Evolutionary conservation across 2,797 vertebrate species (phyloP), one percentile per base, ranked within the genome.

Genomic region (Cyprinodon diabolis): DNA sequence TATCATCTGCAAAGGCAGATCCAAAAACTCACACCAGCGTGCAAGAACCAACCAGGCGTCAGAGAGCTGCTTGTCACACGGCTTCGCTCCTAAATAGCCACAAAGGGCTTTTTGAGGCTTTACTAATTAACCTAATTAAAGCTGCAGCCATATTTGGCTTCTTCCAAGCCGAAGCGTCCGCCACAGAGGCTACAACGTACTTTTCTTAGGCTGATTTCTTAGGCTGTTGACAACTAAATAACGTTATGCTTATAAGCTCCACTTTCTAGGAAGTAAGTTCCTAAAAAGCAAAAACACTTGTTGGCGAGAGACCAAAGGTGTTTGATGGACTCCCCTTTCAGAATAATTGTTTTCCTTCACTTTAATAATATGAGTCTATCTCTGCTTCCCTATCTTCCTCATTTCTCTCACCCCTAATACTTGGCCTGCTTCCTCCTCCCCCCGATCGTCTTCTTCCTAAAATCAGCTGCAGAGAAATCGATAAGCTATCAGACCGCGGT

Each of bases 381-480:
- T 66, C 25, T n/a, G 1, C 52, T 12, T 69, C 30, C 0, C 63
- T 25, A 11, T 69, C 68, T 66, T 66, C 23, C 51, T 62, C 52
- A 7, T 54, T 37, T 63, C 30, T 49, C 62, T 78, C 77, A 79
- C 75, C 75, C 74, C 62, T 14, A 35, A 68, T 76, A 78, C 40
- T 71, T 72, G 48, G 67, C 74, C 70, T 71, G 54, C 75, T 69
- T 45, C 25, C 66, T 13, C 56, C 52, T 58, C 49, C 47, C 67
- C 60, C 55, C 25, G 4, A 11, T 66, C 13, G 54, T 19, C 81
- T 63, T 69, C 70, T 76, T 84, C 65, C 69, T 49, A 37, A 82
- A 83, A 76, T 83, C 84, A 82, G 86, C 87, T 88, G 86, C 87
- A 84, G 84, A 78, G 66, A 69, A 89, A 87, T 90, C 84, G 6